Evolutionary conservation across 2,113 vertebrate genomes (phyloP), one percentile per base, ranked within the genome.

Genomic region (Hystrix brachyura): DNA sequence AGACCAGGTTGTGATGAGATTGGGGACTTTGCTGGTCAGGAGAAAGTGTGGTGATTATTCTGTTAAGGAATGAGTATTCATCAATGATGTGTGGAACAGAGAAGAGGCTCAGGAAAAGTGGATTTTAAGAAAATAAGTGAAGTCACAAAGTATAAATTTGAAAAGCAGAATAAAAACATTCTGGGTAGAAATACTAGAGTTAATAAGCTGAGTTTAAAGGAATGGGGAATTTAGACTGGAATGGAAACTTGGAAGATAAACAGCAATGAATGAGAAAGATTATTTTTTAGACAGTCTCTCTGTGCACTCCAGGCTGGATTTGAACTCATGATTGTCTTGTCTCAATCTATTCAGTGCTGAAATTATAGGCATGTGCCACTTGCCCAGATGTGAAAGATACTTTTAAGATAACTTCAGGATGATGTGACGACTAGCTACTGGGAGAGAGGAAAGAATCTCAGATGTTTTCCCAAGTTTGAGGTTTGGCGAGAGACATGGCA

Each of bases 381-480:
- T 72, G 21, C n/a, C n/a, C 71, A 18, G 11, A 43, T 23, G 21
- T 74, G 38, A 46, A 21, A 18, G 17, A 18, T 5, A 7, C 15
- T 15, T 43, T 53, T 5, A 14, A 51, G 23, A 27, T 34, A 7
- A 34, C 38, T 57, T 57, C 27, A 2, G 3, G 18, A 34, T 1
- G 29, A 3, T 3, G 1, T 6, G 8, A 1, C n/a, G 25, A 46
- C 23, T 19, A n/a, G 57, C 5, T 32, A 10, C 18, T 12, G 9
- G 29, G 11, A 46, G 7, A 6, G 4, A 34, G 25, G 25, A 4
- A 14, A 1, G 12, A 15, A 3, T 8, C 53, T 34, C 13, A 6
- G 34, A n/a, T 4, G 21, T 7, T 18, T 78, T 71, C 84, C 7
- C 71, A 19, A 8, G 5, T 12, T 32, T 23, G 1, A 48, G 4